These are phyloP conservation scores for Stylophora pistillata DNA, from an alignment of 64 coral and sea anemone species.

Conservation along the genomic window DNA sequence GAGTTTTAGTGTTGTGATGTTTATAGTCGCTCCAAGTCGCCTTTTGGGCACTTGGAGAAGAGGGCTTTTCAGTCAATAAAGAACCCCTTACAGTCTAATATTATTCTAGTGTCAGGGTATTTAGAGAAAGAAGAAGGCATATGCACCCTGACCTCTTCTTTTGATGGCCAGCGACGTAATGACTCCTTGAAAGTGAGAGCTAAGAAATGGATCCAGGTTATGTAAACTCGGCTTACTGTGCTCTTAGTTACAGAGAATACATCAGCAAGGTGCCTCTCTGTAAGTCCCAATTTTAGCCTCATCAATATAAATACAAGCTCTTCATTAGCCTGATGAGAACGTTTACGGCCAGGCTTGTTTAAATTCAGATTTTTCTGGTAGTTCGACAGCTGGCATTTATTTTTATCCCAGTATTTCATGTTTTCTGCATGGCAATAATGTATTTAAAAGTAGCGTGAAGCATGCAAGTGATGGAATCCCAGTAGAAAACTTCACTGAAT, in stretches of 20 bases:
- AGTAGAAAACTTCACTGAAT: conserved; percentile 39
- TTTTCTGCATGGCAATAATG: conserved; percentile 22
- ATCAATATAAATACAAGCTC: conserved; percentile 35
- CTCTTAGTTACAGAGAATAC: conserved; percentile 24
- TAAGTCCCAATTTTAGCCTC: conserved; percentile 25
- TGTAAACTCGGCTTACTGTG: conserved; percentile 33
- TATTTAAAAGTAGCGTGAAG: conserved; percentile 27
- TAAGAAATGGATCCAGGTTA: conserved; percentile 33
- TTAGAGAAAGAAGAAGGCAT: conserved; percentile 47
- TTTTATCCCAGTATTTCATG: conserved; percentile 35
- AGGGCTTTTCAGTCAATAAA: conserved; percentile 59
- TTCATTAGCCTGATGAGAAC: conserved; percentile 5
- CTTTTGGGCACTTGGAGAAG: conserved; percentile 44
- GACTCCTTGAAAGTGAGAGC: conserved; percentile 23
- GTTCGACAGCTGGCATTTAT: conserved; percentile 21
- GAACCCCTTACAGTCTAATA: conserved; percentile 61
- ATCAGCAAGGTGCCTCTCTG: conserved; percentile 28
- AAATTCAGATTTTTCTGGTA: conserved; percentile 3
- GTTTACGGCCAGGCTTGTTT: conserved; percentile 15
- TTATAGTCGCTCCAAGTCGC: conserved; percentile 15
- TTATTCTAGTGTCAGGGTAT: conserved; percentile 61
- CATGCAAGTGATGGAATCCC: conserved; percentile 22
- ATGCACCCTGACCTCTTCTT: conserved; percentile 17
- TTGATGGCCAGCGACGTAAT: conserved; percentile 36
- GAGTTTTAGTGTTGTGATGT: conserved; percentile 26